Conservation (phyloP, 2,797 vertebrate genomes). For the Xyrichtys novacula region DNA sequence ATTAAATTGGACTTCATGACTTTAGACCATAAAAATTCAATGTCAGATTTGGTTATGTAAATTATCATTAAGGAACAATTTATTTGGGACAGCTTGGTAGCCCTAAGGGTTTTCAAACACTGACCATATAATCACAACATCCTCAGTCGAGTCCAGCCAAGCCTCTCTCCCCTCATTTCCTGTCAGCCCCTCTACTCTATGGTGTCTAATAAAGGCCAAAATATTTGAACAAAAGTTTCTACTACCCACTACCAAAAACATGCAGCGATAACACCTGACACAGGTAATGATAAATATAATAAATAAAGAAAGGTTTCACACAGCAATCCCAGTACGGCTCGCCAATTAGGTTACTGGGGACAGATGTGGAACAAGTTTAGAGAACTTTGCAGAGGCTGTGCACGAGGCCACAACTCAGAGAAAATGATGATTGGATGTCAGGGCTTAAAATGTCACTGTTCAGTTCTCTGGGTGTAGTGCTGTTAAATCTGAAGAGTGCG, state of each 20-base stretch:
- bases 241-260: slow-evolving; percentile 25
- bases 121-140: slow-evolving; percentile 51
- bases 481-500: slow-evolving; percentile 49
- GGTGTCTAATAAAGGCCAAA: slow-evolving; percentile 9
- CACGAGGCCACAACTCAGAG: slow-evolving; percentile 41
- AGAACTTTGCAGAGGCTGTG: slow-evolving; percentile 37
- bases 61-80: slow-evolving; percentile 38
- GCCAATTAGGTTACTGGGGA: slow-evolving; percentile 42
- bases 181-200: slow-evolving; percentile 33
- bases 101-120: slow-evolving; percentile 36
- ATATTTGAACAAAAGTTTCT: not conserved
- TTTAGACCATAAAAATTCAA: slow-evolving; percentile 21
- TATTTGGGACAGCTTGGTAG: slow-evolving; percentile 29
- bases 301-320: slow-evolving; percentile 35
- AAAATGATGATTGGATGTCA: slow-evolving; percentile 54
- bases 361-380: slow-evolving; percentile 53
- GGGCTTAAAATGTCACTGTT: slow-evolving; percentile 60
- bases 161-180: slow-evolving; percentile 46
- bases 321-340: slow-evolving; percentile 33
- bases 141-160: slow-evolving; percentile 25
- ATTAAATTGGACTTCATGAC: slow-evolving; percentile 17
- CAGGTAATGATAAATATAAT: slow-evolving; percentile 28
- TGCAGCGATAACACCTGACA: slow-evolving; percentile 30
- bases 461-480: slow-evolving; percentile 35
- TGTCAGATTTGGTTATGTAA: slow-evolving; percentile 30